Base-by-base conservation (phyloP, 2,797 vertebrate species). In the Poecile montanus region DNA sequence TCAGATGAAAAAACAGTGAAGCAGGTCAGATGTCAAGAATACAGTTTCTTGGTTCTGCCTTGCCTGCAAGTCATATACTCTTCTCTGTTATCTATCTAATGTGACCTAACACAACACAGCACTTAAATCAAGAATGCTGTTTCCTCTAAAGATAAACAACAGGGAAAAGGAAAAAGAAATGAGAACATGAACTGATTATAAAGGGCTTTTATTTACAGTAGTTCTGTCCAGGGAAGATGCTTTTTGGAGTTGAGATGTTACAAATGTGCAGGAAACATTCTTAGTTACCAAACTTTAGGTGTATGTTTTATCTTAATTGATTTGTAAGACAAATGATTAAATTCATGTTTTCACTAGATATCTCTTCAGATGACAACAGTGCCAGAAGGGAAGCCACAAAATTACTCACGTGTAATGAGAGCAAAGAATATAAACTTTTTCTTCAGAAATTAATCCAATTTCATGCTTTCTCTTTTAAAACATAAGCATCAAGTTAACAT, bases 301-400 rank as follows among this genome's bases (percentile, higher is more conserved):
- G 30, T 32, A 54, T 0, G 1, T 60, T 85, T 84, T 75, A 76
- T 78, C 20, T 26, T 65, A 27, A 53, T 40, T 0, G 0, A 81
- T 84, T 81, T 84, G 44, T 80, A 68, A 50, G 47, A 80, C 6
- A 71, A 84, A 71, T n/a, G 1, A 83, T 83, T 92, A 62, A 85
- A 73, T 85, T 72, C 1, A 34, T 70, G 44, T 60, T 85, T 91
- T 74, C 36, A 61, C 17, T 75, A 70, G 25, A 34, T 45, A 67
- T 10, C 13, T 74, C 11, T 25, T 85, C 44, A 77, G 70, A 73
- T 45, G 36, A 58, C 65, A 91, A 57, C 13, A 50, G 26, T 29
- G 58, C 36, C 57, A 76, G 78, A 93, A 79, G 45, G 21, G 32
- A 84, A 94, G 84, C 25, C 9, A 65, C 9, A 47, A 79, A 70